Conservation (phyloP, 2,888 invertebrate species). For the Embidobia sp. region DNA sequence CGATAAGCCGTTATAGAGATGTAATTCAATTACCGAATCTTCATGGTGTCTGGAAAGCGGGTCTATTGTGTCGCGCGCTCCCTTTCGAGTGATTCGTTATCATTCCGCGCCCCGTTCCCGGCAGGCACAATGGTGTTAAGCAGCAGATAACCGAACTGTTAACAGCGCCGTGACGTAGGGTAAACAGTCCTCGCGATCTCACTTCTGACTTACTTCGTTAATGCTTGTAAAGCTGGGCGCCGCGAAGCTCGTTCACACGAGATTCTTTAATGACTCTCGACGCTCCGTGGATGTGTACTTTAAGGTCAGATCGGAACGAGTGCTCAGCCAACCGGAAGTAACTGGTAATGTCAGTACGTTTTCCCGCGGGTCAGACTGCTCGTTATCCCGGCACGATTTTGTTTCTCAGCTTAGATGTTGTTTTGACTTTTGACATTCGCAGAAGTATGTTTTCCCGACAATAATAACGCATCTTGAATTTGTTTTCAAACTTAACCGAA, state of each 20-base stretch:
- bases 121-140: conserved; percentile 78
- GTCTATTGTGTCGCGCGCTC: conserved; percentile 57
- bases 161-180: conserved; percentile 45
- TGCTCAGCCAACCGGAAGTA: conserved; percentile 21
- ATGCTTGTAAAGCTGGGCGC: conserved; percentile 54
- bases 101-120: conserved; percentile 65
- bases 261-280: conserved; percentile 70
- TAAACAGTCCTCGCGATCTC: conserved; percentile 35
- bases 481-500: conserved; percentile 4
- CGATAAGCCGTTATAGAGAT: conserved; percentile 77
- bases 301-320: conserved; percentile 36
- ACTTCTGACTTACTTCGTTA: conserved; percentile 45
- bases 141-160: conserved; percentile 74
- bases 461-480: conserved; percentile 14
- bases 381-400: conserved; percentile 30
- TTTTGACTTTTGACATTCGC: conserved; percentile 36
- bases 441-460: not conserved
- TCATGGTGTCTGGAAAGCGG: conserved; percentile 67
- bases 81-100: conserved; percentile 76
- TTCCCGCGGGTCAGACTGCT: conserved; percentile 14
- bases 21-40: conserved; percentile 80
- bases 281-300: conserved; percentile 37
- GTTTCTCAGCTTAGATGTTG: conserved; percentile 24
- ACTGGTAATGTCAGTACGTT: conserved; percentile 35
- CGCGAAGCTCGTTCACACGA: conserved; percentile 67